These are phyloP conservation scores for Danaus melanippus DNA, from an alignment of 1,140 invertebrate genomes.

Conservation along the genomic window DNA sequence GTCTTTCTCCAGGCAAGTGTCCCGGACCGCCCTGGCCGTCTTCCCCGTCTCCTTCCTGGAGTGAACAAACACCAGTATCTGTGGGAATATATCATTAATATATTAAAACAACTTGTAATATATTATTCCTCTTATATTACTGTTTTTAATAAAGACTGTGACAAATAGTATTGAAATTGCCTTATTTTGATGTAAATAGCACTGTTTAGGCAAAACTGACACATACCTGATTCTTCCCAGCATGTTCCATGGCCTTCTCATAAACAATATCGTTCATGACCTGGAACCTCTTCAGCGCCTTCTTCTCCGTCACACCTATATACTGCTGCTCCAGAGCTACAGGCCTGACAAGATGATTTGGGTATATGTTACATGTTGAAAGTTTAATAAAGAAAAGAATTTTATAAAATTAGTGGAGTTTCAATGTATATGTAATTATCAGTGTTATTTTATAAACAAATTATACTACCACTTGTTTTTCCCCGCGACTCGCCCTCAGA, in stretches of 20 bases:
- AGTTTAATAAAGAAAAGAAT: conserved; percentile 1
- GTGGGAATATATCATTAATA: conserved; percentile 9
- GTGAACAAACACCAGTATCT: conserved; percentile 97
- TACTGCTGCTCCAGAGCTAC: conserved; percentile 99
- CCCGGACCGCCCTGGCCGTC: conserved; percentile 94
- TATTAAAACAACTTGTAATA: too few relatives aligned
- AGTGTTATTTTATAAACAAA: neutral
- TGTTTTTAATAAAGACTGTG: too few relatives aligned
- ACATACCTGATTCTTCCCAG: conserved; percentile 96
- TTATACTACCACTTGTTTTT: neutral
- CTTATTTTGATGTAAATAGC: too few relatives aligned
- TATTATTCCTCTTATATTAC: too few relatives aligned
- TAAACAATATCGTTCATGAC: conserved; percentile 99
- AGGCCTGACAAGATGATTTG: conserved; percentile 83
- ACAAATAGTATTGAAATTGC: too few relatives aligned
- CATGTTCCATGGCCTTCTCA: conserved; percentile 99
- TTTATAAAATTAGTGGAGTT: conserved; percentile 5
- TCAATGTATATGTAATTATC: neutral
- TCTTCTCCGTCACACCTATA: conserved; percentile 99
- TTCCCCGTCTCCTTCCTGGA: conserved; percentile 99
- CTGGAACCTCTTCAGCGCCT: conserved; percentile 97
- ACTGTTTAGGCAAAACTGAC: too few relatives aligned
- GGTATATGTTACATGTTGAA: too few relatives aligned
- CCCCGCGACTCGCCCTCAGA: too few relatives aligned
- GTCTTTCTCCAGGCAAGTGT: conserved; percentile 98